Percentiles rank a stretch among this genome's conserved stretches.
These are phyloP conservation scores for Scatophagus argus DNA, from an alignment of 2,113 vertebrate genomes.

Conservation along the genomic window DNA sequence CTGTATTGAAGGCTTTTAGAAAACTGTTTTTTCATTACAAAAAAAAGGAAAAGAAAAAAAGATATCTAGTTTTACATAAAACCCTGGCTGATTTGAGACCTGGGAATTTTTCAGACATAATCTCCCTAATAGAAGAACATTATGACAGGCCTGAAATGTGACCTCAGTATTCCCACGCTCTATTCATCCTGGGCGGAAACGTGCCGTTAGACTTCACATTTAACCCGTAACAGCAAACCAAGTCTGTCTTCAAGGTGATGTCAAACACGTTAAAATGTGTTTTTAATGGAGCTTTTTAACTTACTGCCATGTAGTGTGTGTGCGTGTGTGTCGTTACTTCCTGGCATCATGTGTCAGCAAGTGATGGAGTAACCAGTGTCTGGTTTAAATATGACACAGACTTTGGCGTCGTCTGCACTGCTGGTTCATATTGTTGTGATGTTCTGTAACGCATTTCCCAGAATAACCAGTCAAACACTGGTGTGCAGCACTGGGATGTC, in stretches of 20 bases:
- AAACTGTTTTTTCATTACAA: not conserved
- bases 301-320: not conserved
- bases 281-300: not conserved
- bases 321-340: not conserved
- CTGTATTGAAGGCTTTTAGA: no score
- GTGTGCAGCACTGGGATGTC: not conserved
- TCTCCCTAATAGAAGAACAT: not conserved
- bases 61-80: not conserved
- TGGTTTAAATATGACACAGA: constrained; percentile 23
- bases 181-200: constrained; percentile 10
- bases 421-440: not conserved
- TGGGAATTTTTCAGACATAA: constrained; percentile 18
- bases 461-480: not conserved
- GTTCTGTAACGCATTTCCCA: constrained; percentile 6
- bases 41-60: not conserved
- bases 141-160: not conserved
- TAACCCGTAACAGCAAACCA: not conserved
- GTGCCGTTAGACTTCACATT: not conserved
- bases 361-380: not conserved
- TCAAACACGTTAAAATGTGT: not conserved
- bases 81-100: constrained; percentile 8
- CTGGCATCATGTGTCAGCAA: not conserved
- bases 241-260: constrained; percentile 10
- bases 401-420: not conserved
- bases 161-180: constrained; percentile 57